Conservation (phyloP, 2,888 invertebrate genomes). For the Cepaea hortensis region DNA sequence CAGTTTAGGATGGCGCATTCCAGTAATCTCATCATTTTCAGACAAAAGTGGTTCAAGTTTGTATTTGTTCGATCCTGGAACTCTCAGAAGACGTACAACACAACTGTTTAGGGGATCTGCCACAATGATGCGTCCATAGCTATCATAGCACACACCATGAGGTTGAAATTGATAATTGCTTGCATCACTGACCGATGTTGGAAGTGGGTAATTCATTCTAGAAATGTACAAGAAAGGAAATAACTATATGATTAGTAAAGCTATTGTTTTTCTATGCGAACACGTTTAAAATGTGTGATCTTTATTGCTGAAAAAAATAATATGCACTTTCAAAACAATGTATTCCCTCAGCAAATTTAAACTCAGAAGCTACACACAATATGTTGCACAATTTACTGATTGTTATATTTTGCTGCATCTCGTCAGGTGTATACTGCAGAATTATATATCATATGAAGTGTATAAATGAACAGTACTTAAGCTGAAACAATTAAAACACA, state of each 20-base stretch:
- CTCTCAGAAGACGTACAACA: conserved; percentile 42
- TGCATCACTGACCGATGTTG: neutral
- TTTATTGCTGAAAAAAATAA: too few species aligned
- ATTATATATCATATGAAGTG: too few species aligned
- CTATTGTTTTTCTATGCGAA: neutral
- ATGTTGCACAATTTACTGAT: too few species aligned
- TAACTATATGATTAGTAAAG: neutral
- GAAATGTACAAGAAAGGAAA: neutral
- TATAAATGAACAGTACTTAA: too few species aligned
- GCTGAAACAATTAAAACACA: too few species aligned
- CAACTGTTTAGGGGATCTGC: conserved; percentile 61
- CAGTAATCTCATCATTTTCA: neutral
- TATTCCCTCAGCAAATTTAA: too few species aligned
- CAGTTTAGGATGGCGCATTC: neutral
- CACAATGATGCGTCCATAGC: conserved; percentile 63
- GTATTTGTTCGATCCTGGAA: neutral
- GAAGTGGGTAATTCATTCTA: conserved; percentile 19
- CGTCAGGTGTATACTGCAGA: too few species aligned
- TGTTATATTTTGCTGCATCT: too few species aligned
- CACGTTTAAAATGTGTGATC: neutral
- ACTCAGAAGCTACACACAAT: too few species aligned
- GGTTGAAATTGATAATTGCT: conserved; percentile 55
- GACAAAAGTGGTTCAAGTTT: conserved; percentile 21
- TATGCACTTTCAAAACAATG: too few species aligned
- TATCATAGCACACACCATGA: conserved; percentile 63